These are phyloP conservation scores for Triplophysa rosa DNA, from an alignment of 2,113 vertebrate genomes.

Conservation along the genomic window DNA sequence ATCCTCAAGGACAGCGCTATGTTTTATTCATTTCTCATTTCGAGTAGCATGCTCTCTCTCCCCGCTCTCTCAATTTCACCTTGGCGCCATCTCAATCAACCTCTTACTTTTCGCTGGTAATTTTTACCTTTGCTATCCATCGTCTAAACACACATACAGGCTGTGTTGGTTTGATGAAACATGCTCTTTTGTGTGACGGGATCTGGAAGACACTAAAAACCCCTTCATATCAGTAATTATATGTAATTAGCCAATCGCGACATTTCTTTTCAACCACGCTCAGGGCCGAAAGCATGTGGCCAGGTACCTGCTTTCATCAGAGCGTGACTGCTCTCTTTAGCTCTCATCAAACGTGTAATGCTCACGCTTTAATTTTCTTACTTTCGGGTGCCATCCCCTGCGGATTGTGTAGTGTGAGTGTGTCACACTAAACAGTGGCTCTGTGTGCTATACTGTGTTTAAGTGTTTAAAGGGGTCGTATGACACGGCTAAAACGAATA, in stretches of 20 bases:
- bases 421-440: background rate
- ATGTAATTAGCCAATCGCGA: slow-evolving; percentile 29
- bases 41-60: background rate
- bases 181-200: slow-evolving; percentile 21
- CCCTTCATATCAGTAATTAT: slow-evolving; percentile 48
- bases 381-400: slow-evolving; percentile 1
- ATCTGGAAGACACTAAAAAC: slow-evolving; percentile 36
- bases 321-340: slow-evolving; percentile 37
- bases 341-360: slow-evolving; percentile 6
- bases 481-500: no score
- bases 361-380: no score
- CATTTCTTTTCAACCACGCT: background rate
- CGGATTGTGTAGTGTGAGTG: slow-evolving; percentile 1
- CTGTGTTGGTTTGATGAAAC: slow-evolving; percentile 31
- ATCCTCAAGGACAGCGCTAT: slow-evolving; percentile 43
- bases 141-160: slow-evolving; percentile 23
- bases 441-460: background rate
- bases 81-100: slow-evolving; percentile 27
- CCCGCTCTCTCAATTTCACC: background rate
- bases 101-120: slow-evolving; percentile 32
- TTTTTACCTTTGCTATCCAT: slow-evolving; percentile 30
- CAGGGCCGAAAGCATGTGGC: background rate
- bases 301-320: slow-evolving; percentile 15
- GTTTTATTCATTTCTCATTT: slow-evolving; percentile 53
- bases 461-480: background rate